Base-by-base conservation (phyloP, 2,888 invertebrate genomes). In the Eupithecia pulchellata region DNA sequence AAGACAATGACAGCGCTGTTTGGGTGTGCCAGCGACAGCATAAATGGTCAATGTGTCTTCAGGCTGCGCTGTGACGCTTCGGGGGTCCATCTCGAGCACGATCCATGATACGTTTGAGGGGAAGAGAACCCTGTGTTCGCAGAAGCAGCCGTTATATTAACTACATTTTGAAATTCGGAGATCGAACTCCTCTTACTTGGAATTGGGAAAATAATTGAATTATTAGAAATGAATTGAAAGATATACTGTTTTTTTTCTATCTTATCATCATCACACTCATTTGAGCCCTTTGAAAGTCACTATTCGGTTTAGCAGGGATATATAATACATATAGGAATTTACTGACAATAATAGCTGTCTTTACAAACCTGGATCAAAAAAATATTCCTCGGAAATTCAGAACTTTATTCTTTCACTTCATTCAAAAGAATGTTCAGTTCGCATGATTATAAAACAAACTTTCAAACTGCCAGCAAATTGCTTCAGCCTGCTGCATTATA, bases 71-170 rank as follows among this genome's bases (percentile, higher is more conserved):
- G 99, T 99, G 66, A 98, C 96, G 88, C 98, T 99, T 73, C 97
- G 96, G 0, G 97, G 95, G 86, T 99, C 99, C 92, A 99, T 99
- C 91, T 99, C 99, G 6, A 99, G 91, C 17, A 97, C 97, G 84
- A 99, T 95, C 98, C 99, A 99, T 77, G 97, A 97, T 0, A 99
- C 98, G 77, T 95, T 95, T 3, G 97, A 95, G 0, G 99, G 98
- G 91, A 99, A 99, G 55, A 96, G 95, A 11, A 99, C 98, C 88
- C 97, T 97, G 84, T 74, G 57, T 80, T 47, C 63, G 13, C 52
- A 73, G 65, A 72, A 6, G 14, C 11, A 63, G 61, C 2, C 42
- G 42, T 20, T 68, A 58, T 17, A 65, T 27, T 36, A 57, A 17
- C 8, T 14, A 29, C 27, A 29, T 0, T 57, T 17, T 2, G 1